Conservation (phyloP, 2,797 vertebrate genomes). For the Austrolebias charrua region DNA sequence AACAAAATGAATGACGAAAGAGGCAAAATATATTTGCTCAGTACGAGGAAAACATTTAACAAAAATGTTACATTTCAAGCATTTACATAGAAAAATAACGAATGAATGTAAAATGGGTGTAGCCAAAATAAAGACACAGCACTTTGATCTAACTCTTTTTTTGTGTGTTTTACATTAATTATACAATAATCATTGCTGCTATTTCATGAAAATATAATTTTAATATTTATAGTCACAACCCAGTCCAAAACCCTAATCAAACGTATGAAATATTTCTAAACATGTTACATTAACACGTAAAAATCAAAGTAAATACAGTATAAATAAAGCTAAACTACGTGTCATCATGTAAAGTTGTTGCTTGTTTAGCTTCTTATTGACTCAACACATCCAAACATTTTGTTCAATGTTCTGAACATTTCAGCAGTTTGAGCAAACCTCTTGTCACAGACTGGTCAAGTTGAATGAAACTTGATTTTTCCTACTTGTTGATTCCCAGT, state of each 20-base stretch:
- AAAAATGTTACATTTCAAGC: neutral
- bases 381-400: neutral
- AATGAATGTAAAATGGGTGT: neutral
- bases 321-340: no score
- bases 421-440: neutral
- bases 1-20: neutral
- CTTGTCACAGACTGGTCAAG: neutral
- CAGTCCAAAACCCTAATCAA: neutral
- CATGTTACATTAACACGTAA: no score
- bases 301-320: no score
- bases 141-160: neutral
- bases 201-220: no score
- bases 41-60: neutral
- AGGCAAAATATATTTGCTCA: neutral
- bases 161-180: neutral
- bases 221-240: neutral
- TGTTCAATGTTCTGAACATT: neutral
- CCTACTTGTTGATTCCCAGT: constrained; percentile 78
- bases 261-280: no score
- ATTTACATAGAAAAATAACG: neutral
- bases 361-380: neutral
- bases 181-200: neutral
- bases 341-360: neutral
- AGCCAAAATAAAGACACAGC: neutral
- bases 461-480: constrained; percentile 10